Evolutionary conservation across 2,888 invertebrate genomes (phyloP).

Genomic region (Flexamia atlantica): DNA sequence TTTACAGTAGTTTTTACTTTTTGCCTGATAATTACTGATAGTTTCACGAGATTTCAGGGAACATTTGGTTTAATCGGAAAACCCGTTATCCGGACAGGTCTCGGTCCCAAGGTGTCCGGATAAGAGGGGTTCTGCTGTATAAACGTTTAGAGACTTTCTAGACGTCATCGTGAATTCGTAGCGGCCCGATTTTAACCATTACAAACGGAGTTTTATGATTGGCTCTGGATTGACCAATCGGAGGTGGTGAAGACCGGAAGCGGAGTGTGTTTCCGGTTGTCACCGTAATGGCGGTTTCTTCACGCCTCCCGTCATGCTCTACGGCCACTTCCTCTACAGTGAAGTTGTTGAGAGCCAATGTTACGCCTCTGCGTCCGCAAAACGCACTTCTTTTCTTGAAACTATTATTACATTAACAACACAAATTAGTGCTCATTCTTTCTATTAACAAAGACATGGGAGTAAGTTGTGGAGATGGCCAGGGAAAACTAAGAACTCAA

Average conservation of each 20-base stretch:
- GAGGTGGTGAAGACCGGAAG: background rate
- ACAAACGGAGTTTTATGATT: background rate
- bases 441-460: no score
- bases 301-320: conserved; percentile 4
- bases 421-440: no score
- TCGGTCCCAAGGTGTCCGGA: no score
- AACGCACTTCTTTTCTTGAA: background rate
- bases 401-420: background rate
- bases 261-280: conserved; percentile 30
- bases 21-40: no score
- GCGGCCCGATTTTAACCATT: conserved; percentile 11
- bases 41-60: no score
- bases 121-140: no score
- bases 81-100: no score
- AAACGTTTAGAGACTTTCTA: no score
- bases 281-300: conserved; percentile 42
- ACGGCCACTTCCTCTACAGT: background rate
- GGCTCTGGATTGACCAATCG: conserved; percentile 26
- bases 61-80: no score
- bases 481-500: no score
- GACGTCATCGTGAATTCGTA: conserved; percentile 24
- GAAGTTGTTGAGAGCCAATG: conserved; percentile 15
- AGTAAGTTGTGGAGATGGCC: no score
- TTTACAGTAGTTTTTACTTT: no score
- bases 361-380: background rate